Base-by-base conservation (phyloP, 2,888 invertebrate species). In the Netelia fuscicornis region DNA sequence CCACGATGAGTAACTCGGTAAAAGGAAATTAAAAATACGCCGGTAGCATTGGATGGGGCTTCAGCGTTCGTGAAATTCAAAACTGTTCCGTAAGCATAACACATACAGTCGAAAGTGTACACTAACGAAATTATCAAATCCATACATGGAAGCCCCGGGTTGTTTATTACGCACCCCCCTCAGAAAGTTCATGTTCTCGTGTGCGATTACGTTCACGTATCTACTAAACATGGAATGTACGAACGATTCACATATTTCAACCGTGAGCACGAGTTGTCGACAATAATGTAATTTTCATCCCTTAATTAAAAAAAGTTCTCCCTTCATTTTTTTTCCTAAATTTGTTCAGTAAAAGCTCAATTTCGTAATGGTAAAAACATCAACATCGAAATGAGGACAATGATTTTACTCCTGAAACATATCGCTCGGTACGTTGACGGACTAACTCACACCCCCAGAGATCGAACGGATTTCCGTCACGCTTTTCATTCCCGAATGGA, bases 71-170 rank as follows among this genome's bases (percentile, higher is more conserved):
- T 87, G 83, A 83, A 85, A 84, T 72, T 87, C 81, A 76, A 30
- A 60, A 80, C 52, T 17, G 37, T 54, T 75, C 52, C 54, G 25
- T 65, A 44, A 80, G 58, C 60, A 13, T 52, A 30, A 58, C 13
- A 30, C 81, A 65, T 82, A 82, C 83, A 77, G 82, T 76, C 80
- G 79, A 68, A 30, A 23, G 62, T 64, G 23, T 65, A 65, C 84
- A 86, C 88, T 90, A 89, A 89, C 88, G 88, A 89, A 90, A 89
- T 87, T 87, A 90, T 89, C 89, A 89, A 87, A 90, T 90, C 89
- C 90, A 90, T 90, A 90, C 89, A 85, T 72, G 72, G 71, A 71
- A 79, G 83, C 68, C 67, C 5, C 37, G 13, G 54, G 62, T 1
- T 80, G 58, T 70, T 76, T 85, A 82, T 65, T 74, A 58, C 48